Base-by-base conservation (phyloP, 2,797 vertebrate species). In the Brotogeris chrysoptera region DNA sequence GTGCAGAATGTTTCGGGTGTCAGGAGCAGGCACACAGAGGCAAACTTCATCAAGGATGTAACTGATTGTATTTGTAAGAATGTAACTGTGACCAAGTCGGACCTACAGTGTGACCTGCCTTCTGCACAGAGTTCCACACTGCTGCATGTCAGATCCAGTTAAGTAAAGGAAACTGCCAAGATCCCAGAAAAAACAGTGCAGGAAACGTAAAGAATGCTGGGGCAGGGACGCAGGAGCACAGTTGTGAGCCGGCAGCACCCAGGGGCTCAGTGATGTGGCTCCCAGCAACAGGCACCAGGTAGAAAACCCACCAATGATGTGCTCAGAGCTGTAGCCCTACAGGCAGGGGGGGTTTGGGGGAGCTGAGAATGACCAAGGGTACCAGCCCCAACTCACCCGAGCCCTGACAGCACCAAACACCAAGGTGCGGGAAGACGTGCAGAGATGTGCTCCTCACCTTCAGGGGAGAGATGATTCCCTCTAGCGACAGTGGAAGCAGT, bases 371-470 rank as follows among this genome's bases (percentile, higher is more conserved):
- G 55, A 64, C 8, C 7, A 9, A 5, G 3, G 7, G 25, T 46
- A 25, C 28, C 65, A 93, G 61, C n/a, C 50, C 16, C 1, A 2
- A 79, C 19, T 13, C 17, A 20, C 8, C 4, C 2, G 9, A 63
- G 50, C n/a, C 19, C 11, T 10, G 24, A 60, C 20, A 88, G 21
- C 19, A 65, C 11, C 55, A 60, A 74, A 91, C 36, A 83, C 14
- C 21, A 39, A 38, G 10, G 21, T 53, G 43, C 41, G 68, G 43
- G 27, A 82, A 76, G 2, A 18, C 5, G 12, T 0, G 0, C 3
- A 5, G 39, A 38, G 6, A 47, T 13, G 11, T 59, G 34, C 19
- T 88, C 70, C 46, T 80, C 47, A 63, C 39, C 36, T 64, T 55
- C 66, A 74, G 19, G 28, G 28, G 13, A 74, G 17, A 78, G 36